Evolutionary conservation across 1,140 invertebrate genomes (phyloP), one percentile per base, ranked within the genome.

Genomic region (Lepidurus arcticus): DNA sequence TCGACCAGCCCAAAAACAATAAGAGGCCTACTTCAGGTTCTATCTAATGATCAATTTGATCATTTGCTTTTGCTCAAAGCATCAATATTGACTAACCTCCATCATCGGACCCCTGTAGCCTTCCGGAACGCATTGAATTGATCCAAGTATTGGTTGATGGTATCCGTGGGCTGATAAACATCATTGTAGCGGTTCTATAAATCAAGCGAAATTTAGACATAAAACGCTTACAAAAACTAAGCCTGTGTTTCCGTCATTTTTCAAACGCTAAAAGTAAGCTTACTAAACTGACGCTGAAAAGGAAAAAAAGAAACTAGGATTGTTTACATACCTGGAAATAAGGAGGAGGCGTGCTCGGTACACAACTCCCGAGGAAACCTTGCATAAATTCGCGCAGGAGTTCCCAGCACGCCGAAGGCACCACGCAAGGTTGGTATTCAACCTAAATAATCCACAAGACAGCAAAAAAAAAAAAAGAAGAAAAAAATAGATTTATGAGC

Each of bases 141-240:
- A 85, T 98, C 95, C 82, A 98, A 88, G 85, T 98, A 98, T 83
- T 98, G 96, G 80, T 95, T 92, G 76, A 98, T 92, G 0, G 95
- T 97, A 84, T 98, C 95, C 80, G 95, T 91, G 0, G 94, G 93
- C 77, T 92, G 90, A 84, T 96, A 97, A 74, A 95, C 88, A 16
- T 96, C 93, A 83, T 95, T 94, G 89, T 93, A 91, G 80, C 91
- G 88, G 80, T 88, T 90, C 83, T 94, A 88, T 84, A 82, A 42
- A 87, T 78, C 89, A 89, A 81, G 16, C 8, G 42, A 21, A 74
- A 75, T 44, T 34, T 26, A 78, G 7, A 34, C 21, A n/a, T 44
- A 16, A 21, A 65, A 76, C 53, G 53, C 53, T 65, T 21, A 73
- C 13, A 0, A 85, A 83, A 44, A 43, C 24, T 9, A 24, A 76